Base-by-base conservation (phyloP, 2,113 vertebrate genomes). In the Cinclus cinclus region DNA sequence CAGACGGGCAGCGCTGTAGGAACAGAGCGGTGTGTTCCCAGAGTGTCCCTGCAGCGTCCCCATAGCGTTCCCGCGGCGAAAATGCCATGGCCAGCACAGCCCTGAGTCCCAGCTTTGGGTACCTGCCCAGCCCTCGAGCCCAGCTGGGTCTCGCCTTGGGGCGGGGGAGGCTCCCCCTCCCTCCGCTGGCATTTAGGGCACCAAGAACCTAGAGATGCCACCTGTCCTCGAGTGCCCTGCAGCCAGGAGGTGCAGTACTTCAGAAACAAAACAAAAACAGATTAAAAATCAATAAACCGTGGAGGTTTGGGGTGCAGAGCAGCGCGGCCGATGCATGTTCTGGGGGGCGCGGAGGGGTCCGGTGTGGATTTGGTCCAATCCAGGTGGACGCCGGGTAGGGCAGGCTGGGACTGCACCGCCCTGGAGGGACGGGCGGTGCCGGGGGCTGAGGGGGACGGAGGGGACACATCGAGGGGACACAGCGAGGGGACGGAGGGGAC, bases 11-110 rank as follows among this genome's bases (percentile, higher is more conserved):
- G 87, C 31, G 53, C 89, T 3, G 46, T 0, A 9, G 75, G 75
- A 56, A 42, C 60, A 47, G 68, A 79, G 75, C 82, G 2, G 8
- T 0, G 6, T 6, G 71, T 70, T 65, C 88, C 44, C 81, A 6
- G 74, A 3, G 4, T 17, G 64, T 73, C 49, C 83, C 71, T 3
- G 2, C 1, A 0, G n/a, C 6, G 69, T 85, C 79, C 83, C 92
- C 23, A 2, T 0, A 0, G 6, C 2, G 71, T 68, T 47, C 47
- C 71, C 71, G 46, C 37, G 25, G 50, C 0, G 14, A 6, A 65
- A 91, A 89, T 70, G 87, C 60, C 92, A 79, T 3, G 56, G 52
- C 28, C 10, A 1, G 44, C 82, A 14, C 11, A 21, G 70, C 67
- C 30, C 85, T 25, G 62, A 87, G 73, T 41, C 60, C 18, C 52